Conservation (phyloP, 2,888 invertebrate genomes). For the Trachelus stipa region DNA sequence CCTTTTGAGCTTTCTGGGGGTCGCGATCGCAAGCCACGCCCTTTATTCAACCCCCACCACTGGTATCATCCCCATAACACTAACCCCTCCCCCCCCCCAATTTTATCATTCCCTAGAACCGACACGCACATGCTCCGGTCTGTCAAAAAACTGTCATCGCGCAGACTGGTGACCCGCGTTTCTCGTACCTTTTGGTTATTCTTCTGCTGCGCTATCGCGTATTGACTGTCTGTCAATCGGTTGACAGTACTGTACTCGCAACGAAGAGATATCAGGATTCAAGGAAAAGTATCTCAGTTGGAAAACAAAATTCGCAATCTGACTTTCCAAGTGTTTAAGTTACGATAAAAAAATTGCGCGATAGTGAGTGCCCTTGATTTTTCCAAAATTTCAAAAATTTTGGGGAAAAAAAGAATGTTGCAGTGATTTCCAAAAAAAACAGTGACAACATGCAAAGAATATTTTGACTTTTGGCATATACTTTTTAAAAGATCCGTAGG, state of each 20-base stretch:
- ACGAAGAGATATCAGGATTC: neutral
- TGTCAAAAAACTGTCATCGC: slow-evolving; percentile 34
- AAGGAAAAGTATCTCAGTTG: too few relatives aligned
- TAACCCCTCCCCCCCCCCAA: neutral
- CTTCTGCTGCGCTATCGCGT: neutral
- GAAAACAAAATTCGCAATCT: too few relatives aligned
- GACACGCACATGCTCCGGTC: slow-evolving; percentile 28
- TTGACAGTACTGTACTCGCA: neutral
- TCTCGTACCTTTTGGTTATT: slow-evolving; percentile 6
- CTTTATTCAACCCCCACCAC: neutral
- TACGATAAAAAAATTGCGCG: neutral
- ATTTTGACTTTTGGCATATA: neutral
- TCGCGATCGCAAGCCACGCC: neutral
- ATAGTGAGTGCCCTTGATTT: neutral
- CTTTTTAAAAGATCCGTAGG: neutral
- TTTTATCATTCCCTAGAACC: slow-evolving; percentile 21
- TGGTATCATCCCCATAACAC: neutral
- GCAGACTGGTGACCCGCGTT: slow-evolving; percentile 22
- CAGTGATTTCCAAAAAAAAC: neutral
- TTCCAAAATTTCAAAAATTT: neutral
- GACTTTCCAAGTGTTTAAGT: neutral
- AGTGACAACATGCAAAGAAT: neutral
- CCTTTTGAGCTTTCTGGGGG: slow-evolving; percentile 24
- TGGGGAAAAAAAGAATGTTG: neutral
- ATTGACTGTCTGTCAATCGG: neutral